Evolutionary conservation across 2,888 invertebrate genomes (phyloP).

Genomic region (Nysson spinosus): DNA sequence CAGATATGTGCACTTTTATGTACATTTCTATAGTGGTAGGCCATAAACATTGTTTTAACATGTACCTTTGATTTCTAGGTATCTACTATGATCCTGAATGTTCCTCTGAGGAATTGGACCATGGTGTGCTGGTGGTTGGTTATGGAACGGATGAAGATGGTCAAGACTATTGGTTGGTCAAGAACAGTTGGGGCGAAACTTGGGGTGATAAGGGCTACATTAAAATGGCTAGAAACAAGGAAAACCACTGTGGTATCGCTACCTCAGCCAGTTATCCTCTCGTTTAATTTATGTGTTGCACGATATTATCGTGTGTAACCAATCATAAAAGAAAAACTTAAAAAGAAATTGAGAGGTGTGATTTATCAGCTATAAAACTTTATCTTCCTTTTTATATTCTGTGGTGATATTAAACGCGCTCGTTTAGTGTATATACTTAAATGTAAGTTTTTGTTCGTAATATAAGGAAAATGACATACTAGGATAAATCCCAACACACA

Average conservation of each 20-base stretch:
- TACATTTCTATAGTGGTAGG: not conserved
- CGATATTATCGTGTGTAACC: too few relatives aligned
- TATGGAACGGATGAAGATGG: constrained; percentile 85
- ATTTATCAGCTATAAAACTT: too few relatives aligned
- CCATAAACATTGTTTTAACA: not conserved
- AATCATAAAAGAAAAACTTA: too few relatives aligned
- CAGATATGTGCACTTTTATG: not conserved
- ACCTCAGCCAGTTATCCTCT: constrained; percentile 90
- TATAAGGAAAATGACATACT: too few relatives aligned
- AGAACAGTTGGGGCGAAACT: constrained; percentile 89
- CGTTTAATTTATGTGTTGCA: too few relatives aligned
- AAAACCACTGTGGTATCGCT: constrained; percentile 94
- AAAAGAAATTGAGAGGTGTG: too few relatives aligned
- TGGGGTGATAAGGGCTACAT: constrained; percentile 94
- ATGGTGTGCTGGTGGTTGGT: constrained; percentile 91
- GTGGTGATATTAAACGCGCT: too few relatives aligned
- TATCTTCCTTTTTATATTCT: too few relatives aligned
- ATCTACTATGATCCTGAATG: constrained; percentile 91
- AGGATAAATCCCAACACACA: too few relatives aligned
- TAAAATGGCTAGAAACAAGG: constrained; percentile 89
- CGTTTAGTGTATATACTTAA: too few relatives aligned
- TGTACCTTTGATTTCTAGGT: constrained; percentile 68
- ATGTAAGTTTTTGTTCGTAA: too few relatives aligned
- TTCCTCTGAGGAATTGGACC: constrained; percentile 85
- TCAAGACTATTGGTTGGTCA: constrained; percentile 90